Base-by-base conservation (phyloP, 1,140 invertebrate genomes). In the Dolichoris vasculosae region DNA sequence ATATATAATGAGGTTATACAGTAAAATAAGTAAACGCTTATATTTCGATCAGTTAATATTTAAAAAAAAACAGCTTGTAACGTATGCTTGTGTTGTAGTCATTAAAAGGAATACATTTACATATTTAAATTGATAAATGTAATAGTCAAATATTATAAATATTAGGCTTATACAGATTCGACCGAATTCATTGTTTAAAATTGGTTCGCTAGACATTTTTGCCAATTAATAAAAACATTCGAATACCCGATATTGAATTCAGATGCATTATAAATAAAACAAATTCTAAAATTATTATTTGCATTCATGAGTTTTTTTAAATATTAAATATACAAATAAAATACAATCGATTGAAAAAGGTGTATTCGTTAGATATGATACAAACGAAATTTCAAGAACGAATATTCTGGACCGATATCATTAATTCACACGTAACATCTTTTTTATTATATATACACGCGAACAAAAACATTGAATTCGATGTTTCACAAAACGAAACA, bases 401-500 rank as follows among this genome's bases (percentile, higher is more conserved):
- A 83, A 77, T n/a, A 77, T 38, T 46, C 30, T 15, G 17, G 3
- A n/a, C 15, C 30, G 8, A 77, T 77, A 43, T 51, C 82, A 77
- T 83, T 64, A 77, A 83, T 83, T 46, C 59, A 77, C 71, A 38
- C 23, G 55, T 26, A 77, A 46, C 73, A 77, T 63, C 43, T 67
- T 69, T 69, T 67, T 84, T 78, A 64, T 83, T 35, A 43, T 63
- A n/a, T n/a, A 32, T 43, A 43, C 82, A 76, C 0, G 17, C 8
- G 7, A 71, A 78, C 30, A 69, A 79, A 79, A 69, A 80, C 64
- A 83, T 73, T 71, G 69, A n/a, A 40, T 40, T 40, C 32, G 55
- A 84, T 71, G 82, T 76, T 76, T 76, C 69, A 77, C 73, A 83
- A 77, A 67, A 67, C 38, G 59, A 76, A 83, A 83, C 80, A 82